Conservation (phyloP, 2,797 vertebrate genomes). For the Enteromius afrohamiltoni region DNA sequence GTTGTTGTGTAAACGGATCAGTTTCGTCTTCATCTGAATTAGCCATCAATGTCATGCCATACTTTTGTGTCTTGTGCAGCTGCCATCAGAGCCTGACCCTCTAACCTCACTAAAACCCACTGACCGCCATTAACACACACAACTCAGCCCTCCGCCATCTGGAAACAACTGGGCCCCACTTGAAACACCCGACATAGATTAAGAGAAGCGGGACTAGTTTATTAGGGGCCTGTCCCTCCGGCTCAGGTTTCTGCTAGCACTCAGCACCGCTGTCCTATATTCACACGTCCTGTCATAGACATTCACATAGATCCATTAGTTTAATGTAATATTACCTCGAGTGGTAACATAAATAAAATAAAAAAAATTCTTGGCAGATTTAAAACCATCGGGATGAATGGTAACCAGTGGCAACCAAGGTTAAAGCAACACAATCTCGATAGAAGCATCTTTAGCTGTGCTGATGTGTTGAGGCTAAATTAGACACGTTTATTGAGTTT, state of each 20-base stretch:
- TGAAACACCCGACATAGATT: constrained; percentile 42
- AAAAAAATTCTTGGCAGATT: neutral
- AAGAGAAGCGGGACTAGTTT: constrained; percentile 45
- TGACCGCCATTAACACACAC: constrained; percentile 44
- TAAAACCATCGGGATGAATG: constrained; percentile 11
- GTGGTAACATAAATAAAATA: constrained; percentile 9
- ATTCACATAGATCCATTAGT: constrained; percentile 6
- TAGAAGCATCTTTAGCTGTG: neutral
- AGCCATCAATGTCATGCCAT: constrained; percentile 29
- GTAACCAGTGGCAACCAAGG: constrained; percentile 27
- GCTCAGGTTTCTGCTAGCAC: constrained; percentile 45
- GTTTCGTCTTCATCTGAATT: constrained; percentile 23
- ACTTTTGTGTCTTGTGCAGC: constrained; percentile 18
- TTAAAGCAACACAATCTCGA: neutral
- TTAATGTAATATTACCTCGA: neutral
- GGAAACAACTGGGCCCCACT: constrained; percentile 51
- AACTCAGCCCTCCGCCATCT: constrained; percentile 43
- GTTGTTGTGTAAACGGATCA: constrained; percentile 17
- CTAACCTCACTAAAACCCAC: constrained; percentile 28
- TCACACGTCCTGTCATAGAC: constrained; percentile 7
- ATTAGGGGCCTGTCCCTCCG: constrained; percentile 40
- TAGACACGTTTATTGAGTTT: neutral
- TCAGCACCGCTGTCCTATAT: constrained; percentile 28
- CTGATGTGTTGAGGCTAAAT: constrained; percentile 4
- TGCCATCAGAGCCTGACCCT: constrained; percentile 16